A percentile compares a stretch with the other conserved stretches of the same genome.
Conservation (phyloP, 2,888 invertebrate species). For the Lasioglossum leucozonium region DNA sequence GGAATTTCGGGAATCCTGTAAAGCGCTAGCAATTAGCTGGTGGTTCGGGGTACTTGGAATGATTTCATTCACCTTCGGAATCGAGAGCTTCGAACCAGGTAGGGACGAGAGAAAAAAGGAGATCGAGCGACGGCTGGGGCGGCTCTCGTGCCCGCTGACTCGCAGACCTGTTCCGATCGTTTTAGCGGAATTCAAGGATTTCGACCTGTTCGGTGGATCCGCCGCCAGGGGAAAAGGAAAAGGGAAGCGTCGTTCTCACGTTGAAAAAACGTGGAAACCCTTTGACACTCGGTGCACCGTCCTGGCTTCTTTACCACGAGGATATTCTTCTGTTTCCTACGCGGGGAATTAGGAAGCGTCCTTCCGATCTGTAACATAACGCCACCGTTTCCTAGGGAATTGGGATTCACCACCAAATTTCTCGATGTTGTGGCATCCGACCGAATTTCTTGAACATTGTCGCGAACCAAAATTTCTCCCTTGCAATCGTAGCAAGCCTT, state of each 20-base stretch:
- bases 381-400: constrained; percentile 16
- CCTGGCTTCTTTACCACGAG: constrained; percentile 67
- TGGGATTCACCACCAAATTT: background rate
- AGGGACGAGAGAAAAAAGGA: constrained; percentile 11
- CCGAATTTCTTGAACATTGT: background rate
- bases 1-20: constrained; percentile 70
- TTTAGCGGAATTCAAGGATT: constrained; percentile 52
- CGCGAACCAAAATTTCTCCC: background rate
- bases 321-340: constrained; percentile 62
- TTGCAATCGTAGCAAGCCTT: background rate
- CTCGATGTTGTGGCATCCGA: background rate
- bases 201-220: constrained; percentile 27
- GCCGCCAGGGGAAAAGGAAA: constrained; percentile 22
- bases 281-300: constrained; percentile 47
- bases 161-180: constrained; percentile 65
- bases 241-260: constrained; percentile 51
- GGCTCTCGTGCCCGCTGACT: constrained; percentile 8
- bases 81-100: background rate
- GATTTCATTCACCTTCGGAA: constrained; percentile 64
- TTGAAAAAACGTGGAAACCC: constrained; percentile 53
- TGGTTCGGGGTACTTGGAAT: constrained; percentile 38
- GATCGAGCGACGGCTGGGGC: background rate
- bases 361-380: constrained; percentile 54
- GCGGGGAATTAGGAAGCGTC: constrained; percentile 45
- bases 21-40: constrained; percentile 63